Evolutionary conservation across 1,140 invertebrate species (phyloP).

Genomic region (Cylas formicarius): DNA sequence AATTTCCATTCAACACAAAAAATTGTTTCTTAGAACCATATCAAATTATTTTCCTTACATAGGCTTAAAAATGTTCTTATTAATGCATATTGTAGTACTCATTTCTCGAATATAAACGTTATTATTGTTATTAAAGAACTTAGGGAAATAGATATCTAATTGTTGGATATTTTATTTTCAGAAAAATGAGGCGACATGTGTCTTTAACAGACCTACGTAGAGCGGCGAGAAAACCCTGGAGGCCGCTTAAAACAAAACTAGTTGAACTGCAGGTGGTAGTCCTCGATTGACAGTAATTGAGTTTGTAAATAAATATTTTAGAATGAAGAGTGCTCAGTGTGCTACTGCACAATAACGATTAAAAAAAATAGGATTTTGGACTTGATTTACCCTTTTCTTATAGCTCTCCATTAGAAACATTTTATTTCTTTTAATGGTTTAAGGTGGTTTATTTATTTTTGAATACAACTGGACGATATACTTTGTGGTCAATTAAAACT

Average conservation of each 20-base stretch:
- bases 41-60: no score
- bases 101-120: no score
- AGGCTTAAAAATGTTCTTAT: no score
- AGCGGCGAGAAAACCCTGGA: conserved; percentile 86
- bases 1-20: no score
- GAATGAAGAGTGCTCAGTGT: conserved; percentile 27
- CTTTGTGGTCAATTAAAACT: no score
- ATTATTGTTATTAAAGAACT: no score
- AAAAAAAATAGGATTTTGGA: conserved; percentile 1
- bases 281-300: conserved; percentile 35
- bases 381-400: conserved; percentile 2
- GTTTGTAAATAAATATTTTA: conserved; percentile 19
- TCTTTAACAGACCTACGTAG: conserved; percentile 74
- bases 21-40: no score
- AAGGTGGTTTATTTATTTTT: no score
- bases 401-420: background rate
- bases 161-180: conserved; percentile 49
- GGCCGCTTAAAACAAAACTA: conserved; percentile 50
- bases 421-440: no score
- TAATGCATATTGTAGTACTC: no score
- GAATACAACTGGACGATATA: no score
- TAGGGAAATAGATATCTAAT: background rate
- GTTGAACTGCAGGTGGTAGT: conserved; percentile 38
- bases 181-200: conserved; percentile 75
- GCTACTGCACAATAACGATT: conserved; percentile 17